phyloP scores from a whole-genome alignment of 2,797 vertebrate species.

The Melanotaenia maccullochi region DNA sequence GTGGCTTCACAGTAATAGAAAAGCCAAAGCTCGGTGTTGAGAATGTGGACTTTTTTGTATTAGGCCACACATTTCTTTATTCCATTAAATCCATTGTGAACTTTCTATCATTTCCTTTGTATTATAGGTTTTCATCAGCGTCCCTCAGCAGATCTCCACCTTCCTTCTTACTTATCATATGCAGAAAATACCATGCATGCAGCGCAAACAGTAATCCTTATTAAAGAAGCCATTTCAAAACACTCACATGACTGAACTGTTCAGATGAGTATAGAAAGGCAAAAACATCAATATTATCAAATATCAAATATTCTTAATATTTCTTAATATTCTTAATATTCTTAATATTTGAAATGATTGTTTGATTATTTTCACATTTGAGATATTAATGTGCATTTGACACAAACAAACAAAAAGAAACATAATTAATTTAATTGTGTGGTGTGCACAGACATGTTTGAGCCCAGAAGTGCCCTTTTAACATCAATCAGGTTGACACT shows the following conservation, averaged over 20 bases:
- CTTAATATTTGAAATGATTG: not conserved
- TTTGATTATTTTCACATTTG: conserved; percentile 6
- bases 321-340: too few relatives aligned
- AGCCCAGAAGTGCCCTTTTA: conserved; percentile 26
- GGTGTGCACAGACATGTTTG: conserved; percentile 1
- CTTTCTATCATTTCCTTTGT: not conserved
- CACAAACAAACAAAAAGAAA: too few relatives aligned
- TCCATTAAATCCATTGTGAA: not conserved
- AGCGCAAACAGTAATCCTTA: conserved; percentile 28
- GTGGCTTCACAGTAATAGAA: not conserved
- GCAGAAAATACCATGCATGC: conserved; percentile 4
- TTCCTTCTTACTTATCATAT: conserved; percentile 10
- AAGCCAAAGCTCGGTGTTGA: not conserved
- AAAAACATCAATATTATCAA: conserved; percentile 6
- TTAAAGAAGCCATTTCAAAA: conserved; percentile 23
- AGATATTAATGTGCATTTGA: conserved; percentile 1
- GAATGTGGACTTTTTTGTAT: not conserved
- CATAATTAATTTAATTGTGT: not conserved
- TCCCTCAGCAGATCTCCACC: conserved; percentile 1
- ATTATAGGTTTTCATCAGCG: conserved; percentile 4
- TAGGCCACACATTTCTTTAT: not conserved
- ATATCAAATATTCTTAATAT: not conserved
- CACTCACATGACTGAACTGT: conserved; percentile 17
- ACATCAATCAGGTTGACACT: conserved; percentile 35
- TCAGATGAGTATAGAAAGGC: conserved; percentile 14